These are phyloP conservation scores for Echinarachnius parma DNA, from an alignment of 53 echinoderm and acorn worm species.

Conservation along the genomic window DNA sequence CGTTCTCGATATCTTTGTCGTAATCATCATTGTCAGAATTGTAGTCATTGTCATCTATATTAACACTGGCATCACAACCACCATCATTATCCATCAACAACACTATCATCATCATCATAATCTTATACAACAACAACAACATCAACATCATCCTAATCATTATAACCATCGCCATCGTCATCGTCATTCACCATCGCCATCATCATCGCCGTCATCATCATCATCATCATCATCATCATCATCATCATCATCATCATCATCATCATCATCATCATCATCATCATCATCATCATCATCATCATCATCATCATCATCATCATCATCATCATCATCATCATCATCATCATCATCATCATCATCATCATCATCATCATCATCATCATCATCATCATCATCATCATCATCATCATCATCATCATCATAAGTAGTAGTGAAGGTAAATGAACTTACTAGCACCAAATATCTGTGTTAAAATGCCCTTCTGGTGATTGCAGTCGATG, in stretches of 20 bases:
- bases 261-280: neutral
- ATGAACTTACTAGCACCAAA: constrained; percentile 93
- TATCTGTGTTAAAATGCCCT: constrained; percentile 94
- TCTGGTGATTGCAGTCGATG: constrained; percentile 96
- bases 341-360: neutral
- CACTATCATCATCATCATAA: too few relatives aligned
- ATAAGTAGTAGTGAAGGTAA: neutral
- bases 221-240: neutral
- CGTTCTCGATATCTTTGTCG: too few relatives aligned
- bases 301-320: neutral
- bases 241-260: neutral
- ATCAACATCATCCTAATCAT: too few relatives aligned
- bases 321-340: neutral
- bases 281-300: neutral
- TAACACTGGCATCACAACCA: too few relatives aligned
- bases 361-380: neutral
- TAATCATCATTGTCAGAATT: too few relatives aligned
- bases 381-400: neutral
- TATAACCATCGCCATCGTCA: too few relatives aligned
- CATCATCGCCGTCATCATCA: neutral
- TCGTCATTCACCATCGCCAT: neutral
- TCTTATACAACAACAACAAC: too few relatives aligned
- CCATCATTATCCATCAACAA: too few relatives aligned
- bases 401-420: neutral
- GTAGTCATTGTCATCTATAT: too few relatives aligned